Percentiles rank a stretch among this genome's conserved stretches.
Conservation (phyloP, 2,113 vertebrate species). For the Sturnus vulgaris region DNA sequence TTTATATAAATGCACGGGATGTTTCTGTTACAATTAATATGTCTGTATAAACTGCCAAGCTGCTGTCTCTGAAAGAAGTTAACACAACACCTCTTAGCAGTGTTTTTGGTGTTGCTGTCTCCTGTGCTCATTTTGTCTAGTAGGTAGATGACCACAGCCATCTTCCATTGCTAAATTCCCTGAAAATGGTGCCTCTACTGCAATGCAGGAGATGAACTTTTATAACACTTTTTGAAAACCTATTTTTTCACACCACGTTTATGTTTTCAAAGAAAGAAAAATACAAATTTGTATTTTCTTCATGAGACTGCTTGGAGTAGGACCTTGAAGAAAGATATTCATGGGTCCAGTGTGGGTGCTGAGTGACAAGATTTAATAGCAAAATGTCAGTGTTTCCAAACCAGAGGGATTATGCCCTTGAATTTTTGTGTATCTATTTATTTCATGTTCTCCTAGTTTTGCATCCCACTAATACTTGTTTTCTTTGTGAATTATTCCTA, state of each 20-base stretch:
- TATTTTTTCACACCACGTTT: background rate
- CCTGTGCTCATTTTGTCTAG: background rate
- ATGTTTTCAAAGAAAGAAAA: background rate
- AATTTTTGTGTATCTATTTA: background rate
- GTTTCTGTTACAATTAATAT: slow-evolving; percentile 38
- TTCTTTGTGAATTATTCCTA: background rate
- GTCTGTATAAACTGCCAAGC: slow-evolving; percentile 8
- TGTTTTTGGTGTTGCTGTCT: background rate
- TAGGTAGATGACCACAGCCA: background rate
- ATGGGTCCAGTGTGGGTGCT: rapidly evolving
- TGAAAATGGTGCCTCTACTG: background rate
- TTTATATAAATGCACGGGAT: background rate
- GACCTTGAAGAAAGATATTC: background rate
- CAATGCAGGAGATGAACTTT: background rate
- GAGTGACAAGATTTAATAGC: background rate
- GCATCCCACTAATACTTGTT: background rate
- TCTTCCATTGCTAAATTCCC: background rate
- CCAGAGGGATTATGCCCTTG: background rate
- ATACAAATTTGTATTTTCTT: background rate
- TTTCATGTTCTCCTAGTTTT: background rate
- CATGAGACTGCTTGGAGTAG: background rate
- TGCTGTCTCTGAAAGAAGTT: slow-evolving; percentile 20
- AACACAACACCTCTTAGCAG: background rate
- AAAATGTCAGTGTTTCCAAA: background rate
- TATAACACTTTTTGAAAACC: background rate